These are phyloP conservation scores for Lydus trimaculatus DNA, from an alignment of 2,888 invertebrate genomes.

Conservation along the genomic window DNA sequence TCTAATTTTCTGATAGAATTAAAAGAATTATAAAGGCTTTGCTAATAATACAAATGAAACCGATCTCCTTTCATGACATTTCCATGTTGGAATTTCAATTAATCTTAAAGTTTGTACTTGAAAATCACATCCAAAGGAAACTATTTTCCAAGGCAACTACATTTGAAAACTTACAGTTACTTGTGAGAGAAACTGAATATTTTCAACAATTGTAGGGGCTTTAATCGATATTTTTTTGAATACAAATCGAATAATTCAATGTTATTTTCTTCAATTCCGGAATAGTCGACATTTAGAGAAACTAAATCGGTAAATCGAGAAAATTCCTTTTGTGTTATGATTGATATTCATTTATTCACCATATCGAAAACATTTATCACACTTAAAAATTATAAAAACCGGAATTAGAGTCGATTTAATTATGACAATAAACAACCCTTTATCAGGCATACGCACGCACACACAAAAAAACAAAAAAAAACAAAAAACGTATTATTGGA, in stretches of 20 bases:
- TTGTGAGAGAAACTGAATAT: not conserved
- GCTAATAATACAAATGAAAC: too few species aligned
- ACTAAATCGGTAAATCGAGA: not conserved
- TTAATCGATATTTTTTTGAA: not conserved
- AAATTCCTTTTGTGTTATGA: not conserved
- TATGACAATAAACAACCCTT: not conserved
- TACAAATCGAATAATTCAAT: not conserved
- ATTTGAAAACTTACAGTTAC: not conserved
- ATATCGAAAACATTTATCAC: not conserved
- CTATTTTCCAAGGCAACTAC: not conserved
- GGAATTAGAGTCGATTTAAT: not conserved
- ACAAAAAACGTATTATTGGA: too few species aligned
- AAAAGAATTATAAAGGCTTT: too few species aligned
- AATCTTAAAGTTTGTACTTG: too few species aligned
- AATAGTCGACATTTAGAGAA: not conserved
- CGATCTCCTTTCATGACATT: not conserved
- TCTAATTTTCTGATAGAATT: too few species aligned
- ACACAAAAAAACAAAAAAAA: too few species aligned
- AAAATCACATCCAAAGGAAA: not conserved
- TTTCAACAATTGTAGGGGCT: not conserved
- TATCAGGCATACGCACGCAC: not conserved
- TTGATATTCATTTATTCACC: not conserved
- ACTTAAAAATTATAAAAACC: not conserved
- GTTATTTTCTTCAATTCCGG: not conserved
- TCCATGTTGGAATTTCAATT: not conserved